Conservation (phyloP, 2,888 invertebrate genomes). For the Ectemnius cavifrons region DNA sequence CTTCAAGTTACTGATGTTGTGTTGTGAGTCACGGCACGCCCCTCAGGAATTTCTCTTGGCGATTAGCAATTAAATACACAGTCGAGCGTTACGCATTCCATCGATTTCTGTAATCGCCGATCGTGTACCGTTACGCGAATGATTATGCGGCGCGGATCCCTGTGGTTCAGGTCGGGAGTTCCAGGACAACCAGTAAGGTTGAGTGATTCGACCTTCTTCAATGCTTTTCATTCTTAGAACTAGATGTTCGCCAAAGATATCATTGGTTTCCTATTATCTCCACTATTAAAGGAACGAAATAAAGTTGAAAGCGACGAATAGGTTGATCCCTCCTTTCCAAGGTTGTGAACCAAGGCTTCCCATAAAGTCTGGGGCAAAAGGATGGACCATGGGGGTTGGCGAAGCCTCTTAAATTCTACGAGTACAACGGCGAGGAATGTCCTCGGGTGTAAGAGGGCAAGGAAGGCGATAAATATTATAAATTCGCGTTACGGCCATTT, state of each 20-base stretch:
- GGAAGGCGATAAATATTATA: constrained; percentile 31
- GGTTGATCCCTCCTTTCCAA: background rate
- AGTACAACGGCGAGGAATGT: constrained; percentile 19
- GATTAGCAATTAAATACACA: constrained; percentile 42
- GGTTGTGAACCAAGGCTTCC: background rate
- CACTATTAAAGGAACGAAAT: background rate
- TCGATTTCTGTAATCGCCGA: constrained; percentile 43
- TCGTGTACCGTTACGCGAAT: constrained; percentile 45
- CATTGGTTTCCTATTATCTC: background rate
- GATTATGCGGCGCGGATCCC: constrained; percentile 41
- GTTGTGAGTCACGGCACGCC: constrained; percentile 15
- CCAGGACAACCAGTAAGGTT: constrained; percentile 41
- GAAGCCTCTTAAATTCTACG: constrained; percentile 20
- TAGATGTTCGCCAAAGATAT: constrained; percentile 35
- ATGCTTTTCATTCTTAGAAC: constrained; percentile 22
- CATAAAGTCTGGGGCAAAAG: background rate
- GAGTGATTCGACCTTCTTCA: constrained; percentile 48
- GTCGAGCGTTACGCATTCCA: constrained; percentile 29
- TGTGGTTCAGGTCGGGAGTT: constrained; percentile 40
- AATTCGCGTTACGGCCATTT: constrained; percentile 16
- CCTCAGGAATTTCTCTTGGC: constrained; percentile 26
- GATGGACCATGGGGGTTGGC: background rate
- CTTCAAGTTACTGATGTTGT: background rate
- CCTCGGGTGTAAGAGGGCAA: constrained; percentile 3
- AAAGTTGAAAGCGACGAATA: background rate